Evolutionary conservation across 1,140 invertebrate genomes (phyloP), one percentile per base, ranked within the genome.

Genomic region (Zaprionus lachaisei): DNA sequence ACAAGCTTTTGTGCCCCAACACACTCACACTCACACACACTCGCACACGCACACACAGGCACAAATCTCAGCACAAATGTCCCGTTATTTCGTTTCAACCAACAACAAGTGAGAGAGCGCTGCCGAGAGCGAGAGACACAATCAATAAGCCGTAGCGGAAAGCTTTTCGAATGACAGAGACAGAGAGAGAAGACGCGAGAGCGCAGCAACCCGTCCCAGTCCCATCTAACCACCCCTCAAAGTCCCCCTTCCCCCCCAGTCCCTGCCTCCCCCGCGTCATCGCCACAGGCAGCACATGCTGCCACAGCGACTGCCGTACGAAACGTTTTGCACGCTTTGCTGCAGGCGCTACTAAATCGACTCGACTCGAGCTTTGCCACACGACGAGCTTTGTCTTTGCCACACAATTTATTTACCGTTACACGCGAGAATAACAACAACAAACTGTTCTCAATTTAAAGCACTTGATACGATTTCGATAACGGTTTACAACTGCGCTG

Each of bases 111-210:
- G 68, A 24, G 38, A 55, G 12, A 47, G 31, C 9, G 31, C 31
- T 11, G 7, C 31, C 28, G 34, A 57, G 66, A 38, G 41, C 54
- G 62, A 22, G 44, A 38, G 54, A 69, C 77, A 31, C 73, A 81
- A 81, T 81, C 80, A 81, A 81, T 81, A 81, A 81, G 73, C 54
- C 77, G 64, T 57, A 77, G 34, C 51, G 49, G 2, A 68, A 77
- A 72, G 71, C 69, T 73, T 63, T 56, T 38, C 14, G 14, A 7
- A 3, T 17, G 41, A 2, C n/a, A 2, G 44, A 51, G 38, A n/a
- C 38, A 26, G 24, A 31, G 24, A 15, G 20, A 63, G 63, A 38
- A 17, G 3, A n/a, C 37, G 49, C 47, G 26, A 56, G 41, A 72
- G 54, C 55, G n/a, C 60, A 69, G 44, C 51, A 26, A 24, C 31